Base-by-base conservation (phyloP, 2,888 invertebrate species). In the Microplitis manilae region DNA sequence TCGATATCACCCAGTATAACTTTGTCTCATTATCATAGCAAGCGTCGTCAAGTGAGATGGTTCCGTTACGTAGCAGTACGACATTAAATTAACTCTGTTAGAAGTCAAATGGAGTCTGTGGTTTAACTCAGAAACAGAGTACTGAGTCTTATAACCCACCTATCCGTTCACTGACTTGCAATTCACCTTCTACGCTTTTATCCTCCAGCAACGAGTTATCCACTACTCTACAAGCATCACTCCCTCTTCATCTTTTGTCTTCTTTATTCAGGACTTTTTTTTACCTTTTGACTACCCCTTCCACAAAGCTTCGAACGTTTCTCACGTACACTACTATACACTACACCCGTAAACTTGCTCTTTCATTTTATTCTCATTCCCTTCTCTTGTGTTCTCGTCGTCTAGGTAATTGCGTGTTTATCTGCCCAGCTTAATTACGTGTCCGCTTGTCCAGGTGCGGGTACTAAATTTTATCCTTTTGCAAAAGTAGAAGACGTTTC, bases 381-480 rank as follows among this genome's bases (percentile, higher is more conserved):
- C 76, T 65, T 81, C 79, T 80, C 79, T 68, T 75, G 77, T 73
- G 69, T 69, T 77, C 83, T 85, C 84, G 85, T 84, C 85, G 83
- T 81, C 76, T 81, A 84, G 83, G 85, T 87, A 87, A 87, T 87
- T 87, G 86, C 87, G 84, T 87, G 86, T 87, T 87, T 87, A 87
- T 87, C 86, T 84, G 86, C 83, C 83, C 81, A 83, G 86, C 86
- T 87, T 86, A 86, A 86, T 87, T 86, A 86, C 86, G 85, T 85
- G 84, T 86, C 85, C 85, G 86, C 86, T 85, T 87, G 86, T 86
- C 85, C 85, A 84, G 83, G 85, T 83, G 82, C 81, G 80, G 83
- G 83, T 85, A 83, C 83, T 87, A 86, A 86, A 87, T 86, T 86
- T 84, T 81, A 79, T 79, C 79, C 81, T 78, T 79, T 39, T 13